phyloP scores from a whole-genome alignment of 2,113 vertebrate species.

The Rhinoderma darwinii region DNA sequence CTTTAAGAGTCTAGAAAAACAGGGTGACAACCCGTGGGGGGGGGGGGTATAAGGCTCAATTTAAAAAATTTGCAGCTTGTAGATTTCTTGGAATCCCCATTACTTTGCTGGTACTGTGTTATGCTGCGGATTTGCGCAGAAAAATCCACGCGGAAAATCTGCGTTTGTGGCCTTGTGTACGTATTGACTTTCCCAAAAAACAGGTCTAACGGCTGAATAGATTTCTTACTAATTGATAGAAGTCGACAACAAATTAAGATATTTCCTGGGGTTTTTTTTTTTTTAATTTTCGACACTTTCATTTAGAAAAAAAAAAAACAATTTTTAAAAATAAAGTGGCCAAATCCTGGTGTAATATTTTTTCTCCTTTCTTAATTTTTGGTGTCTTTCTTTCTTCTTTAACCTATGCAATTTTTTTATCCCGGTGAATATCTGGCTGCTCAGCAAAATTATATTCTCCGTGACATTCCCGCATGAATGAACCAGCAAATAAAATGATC shows the following conservation, averaged over 20 bases:
- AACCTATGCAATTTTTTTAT: background rate
- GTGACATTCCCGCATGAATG: conserved; percentile 40
- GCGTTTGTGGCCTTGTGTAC: too few species aligned
- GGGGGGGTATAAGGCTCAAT: too few species aligned
- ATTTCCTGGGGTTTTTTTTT: background rate
- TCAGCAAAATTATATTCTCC: conserved; percentile 29
- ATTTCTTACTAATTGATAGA: background rate
- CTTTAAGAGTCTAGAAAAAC: background rate
- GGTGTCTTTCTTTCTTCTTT: background rate
- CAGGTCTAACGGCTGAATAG: background rate
- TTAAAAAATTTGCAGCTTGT: too few species aligned
- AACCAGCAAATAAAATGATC: conserved; percentile 42
- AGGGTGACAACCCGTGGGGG: too few species aligned
- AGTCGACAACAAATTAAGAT: background rate
- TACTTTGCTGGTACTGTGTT: too few species aligned
- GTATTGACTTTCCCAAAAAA: background rate
- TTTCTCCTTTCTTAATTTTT: background rate
- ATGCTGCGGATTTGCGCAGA: too few species aligned
- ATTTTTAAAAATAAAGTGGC: too few species aligned
- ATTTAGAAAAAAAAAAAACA: background rate
- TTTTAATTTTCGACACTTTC: background rate
- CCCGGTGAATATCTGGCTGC: conserved; percentile 3
- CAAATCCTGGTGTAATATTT: background rate
- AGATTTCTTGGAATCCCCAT: too few species aligned
- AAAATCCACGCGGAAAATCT: too few species aligned